Base-by-base conservation (phyloP, 2,888 invertebrate genomes). In the Lysandra bellargus region DNA sequence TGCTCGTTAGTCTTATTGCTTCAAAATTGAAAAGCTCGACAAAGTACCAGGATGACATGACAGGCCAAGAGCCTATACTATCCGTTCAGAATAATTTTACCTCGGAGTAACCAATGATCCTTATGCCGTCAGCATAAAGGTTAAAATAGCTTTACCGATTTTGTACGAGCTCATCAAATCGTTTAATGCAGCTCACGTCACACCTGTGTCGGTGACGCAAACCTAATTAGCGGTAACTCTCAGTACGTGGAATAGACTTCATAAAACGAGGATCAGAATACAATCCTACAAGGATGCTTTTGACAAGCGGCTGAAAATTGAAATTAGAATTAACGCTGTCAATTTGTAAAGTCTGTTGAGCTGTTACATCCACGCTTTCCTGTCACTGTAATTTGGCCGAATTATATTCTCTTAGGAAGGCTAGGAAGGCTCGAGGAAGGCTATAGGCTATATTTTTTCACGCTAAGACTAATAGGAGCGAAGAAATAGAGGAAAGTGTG, bases 181-280 rank as follows among this genome's bases (percentile, higher is more conserved):
- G 75, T 49, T 74, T 74, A 49, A 75, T 49, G 49, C 49, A 23
- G 49, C 49, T 49, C 75, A 75, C 49, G 75, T 75, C 75, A 75
- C 49, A 44, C 44, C 75, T 44, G 44, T 49, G 75, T 49, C 75
- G 44, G 75, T 75, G 74, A 75, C 74, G 74, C 14, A 49, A 44
- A n/a, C 23, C 23, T 75, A 75, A 75, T 44, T 75, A 30, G 44
- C 49, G 23, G 44, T 44, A 75, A 49, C 49, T 49, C 33, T 69
- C 33, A 69, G 69, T 37, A 37, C 69, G 69, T 69, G 69, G 69
- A 69, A 37, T 69, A 69, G 69, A 69, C 64, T 69, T 4, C 9
- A 69, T 69, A 69, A 69, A 33, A 30, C 33, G 30, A 69, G 30
- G 7, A 9, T 64, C 61, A 61, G 60, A 61, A 61, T 64, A 9